phyloP scores from a whole-genome alignment of 2,888 invertebrate genomes.

The Hemithea aestivaria region DNA sequence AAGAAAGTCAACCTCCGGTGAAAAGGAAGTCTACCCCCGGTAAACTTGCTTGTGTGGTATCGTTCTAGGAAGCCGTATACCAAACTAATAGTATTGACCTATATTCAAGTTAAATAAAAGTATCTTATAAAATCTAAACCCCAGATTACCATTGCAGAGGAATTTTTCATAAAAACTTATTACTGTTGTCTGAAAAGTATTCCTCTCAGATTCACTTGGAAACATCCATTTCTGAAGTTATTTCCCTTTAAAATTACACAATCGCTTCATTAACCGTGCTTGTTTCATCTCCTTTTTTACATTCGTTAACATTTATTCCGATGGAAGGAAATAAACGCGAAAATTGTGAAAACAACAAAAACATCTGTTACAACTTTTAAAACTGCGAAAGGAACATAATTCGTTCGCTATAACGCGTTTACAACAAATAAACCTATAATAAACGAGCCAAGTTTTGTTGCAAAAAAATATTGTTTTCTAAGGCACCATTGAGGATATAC shows the following conservation, averaged over 20 bases:
- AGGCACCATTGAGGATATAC: too few relatives aligned
- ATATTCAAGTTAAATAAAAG: too few relatives aligned
- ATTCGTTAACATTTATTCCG: constrained; percentile 8
- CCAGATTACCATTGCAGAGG: too few relatives aligned
- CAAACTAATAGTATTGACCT: too few relatives aligned
- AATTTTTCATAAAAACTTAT: background rate
- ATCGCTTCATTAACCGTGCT: constrained; percentile 12
- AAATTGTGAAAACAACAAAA: constrained; percentile 16
- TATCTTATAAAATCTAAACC: too few relatives aligned
- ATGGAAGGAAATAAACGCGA: constrained; percentile 12
- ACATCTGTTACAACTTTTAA: constrained; percentile 31
- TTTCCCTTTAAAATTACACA: constrained; percentile 9
- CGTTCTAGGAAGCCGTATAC: too few relatives aligned
- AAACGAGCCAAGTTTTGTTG: constrained; percentile 44
- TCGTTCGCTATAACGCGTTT: constrained; percentile 45
- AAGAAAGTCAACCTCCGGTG: too few relatives aligned
- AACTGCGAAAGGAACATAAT: constrained; percentile 39
- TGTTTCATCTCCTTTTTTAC: constrained; percentile 4
- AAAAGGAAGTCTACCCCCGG: too few relatives aligned
- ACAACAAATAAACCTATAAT: constrained; percentile 54
- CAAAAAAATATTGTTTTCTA: constrained; percentile 13
- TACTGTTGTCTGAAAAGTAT: background rate
- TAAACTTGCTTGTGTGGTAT: too few relatives aligned
- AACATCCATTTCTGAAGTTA: background rate
- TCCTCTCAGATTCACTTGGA: too few relatives aligned